Evolutionary conservation across 1,140 invertebrate species (phyloP).

Genomic region (Adoxophyes honmai): DNA sequence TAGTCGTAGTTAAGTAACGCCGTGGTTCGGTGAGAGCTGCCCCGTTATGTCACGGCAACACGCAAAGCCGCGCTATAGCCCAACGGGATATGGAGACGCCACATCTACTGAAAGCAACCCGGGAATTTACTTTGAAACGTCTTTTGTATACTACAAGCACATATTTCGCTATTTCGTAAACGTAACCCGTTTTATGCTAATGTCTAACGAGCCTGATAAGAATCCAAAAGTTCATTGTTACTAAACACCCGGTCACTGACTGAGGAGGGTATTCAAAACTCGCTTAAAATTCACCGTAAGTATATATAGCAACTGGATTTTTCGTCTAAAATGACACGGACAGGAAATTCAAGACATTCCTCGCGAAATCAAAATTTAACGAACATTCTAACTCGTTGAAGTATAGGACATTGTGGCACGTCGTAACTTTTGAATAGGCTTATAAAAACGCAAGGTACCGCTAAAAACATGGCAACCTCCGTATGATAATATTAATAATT

Average conservation of each 20-base stretch:
- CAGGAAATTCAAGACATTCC: conserved; percentile 2
- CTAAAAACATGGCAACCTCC: neutral
- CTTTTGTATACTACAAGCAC: no score
- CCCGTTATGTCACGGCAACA: conserved; percentile 49
- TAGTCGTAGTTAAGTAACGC: neutral
- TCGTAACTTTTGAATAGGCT: neutral
- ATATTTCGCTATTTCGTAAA: no score
- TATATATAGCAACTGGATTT: neutral
- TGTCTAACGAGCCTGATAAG: no score
- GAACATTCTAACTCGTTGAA: neutral
- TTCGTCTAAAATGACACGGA: neutral
- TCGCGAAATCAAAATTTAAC: neutral
- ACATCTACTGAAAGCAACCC: neutral
- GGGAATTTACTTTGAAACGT: no score
- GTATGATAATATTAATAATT: conserved; percentile 2
- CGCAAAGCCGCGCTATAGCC: conserved; percentile 33
- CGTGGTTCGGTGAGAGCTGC: conserved; percentile 20
- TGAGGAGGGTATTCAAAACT: neutral
- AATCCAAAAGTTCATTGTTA: neutral
- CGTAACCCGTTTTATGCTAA: no score
- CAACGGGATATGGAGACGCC: conserved; percentile 1
- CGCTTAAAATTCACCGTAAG: neutral
- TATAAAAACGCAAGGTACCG: neutral
- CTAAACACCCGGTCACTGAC: neutral
- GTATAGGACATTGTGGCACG: neutral